A percentile compares a stretch with the other conserved stretches of the same genome.
Conservation (phyloP, 2,888 invertebrate species). For the Aphodius sticticus region DNA sequence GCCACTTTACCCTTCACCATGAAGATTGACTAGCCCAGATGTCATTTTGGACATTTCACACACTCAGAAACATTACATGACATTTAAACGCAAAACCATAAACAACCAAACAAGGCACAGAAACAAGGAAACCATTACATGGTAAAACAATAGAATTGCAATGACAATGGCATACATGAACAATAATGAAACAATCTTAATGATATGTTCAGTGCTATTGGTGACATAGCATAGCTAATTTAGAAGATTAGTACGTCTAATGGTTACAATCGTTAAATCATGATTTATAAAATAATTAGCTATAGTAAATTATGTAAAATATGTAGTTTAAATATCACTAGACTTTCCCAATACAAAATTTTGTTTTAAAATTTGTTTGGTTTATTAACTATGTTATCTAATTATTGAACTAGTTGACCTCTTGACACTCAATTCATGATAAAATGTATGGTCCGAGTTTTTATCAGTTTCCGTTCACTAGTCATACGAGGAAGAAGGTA, state of each 20-base stretch:
- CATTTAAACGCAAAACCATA: background rate
- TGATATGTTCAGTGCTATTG: background rate
- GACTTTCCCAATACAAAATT: background rate
- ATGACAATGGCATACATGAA: conserved; percentile 4
- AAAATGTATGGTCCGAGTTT: conserved; percentile 1
- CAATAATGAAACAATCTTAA: background rate
- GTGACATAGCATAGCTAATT: background rate
- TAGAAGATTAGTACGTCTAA: background rate
- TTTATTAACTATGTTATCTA: background rate
- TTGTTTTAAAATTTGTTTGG: background rate
- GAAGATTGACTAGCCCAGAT: background rate
- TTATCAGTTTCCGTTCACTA: background rate
- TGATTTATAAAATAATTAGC: background rate
- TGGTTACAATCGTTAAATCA: background rate
- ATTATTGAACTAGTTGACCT: background rate
- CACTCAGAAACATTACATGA: background rate
- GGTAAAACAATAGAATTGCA: background rate
- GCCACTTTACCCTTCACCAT: conserved; percentile 30
- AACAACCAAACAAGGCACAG: background rate
- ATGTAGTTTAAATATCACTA: conserved; percentile 12
- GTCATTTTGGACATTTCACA: background rate
- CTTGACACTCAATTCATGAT: background rate
- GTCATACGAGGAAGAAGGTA: background rate
- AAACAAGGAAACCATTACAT: background rate
- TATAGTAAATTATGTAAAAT: background rate